Base-by-base conservation (phyloP, 2,797 vertebrate genomes). In the Lacerta bilineata region DNA sequence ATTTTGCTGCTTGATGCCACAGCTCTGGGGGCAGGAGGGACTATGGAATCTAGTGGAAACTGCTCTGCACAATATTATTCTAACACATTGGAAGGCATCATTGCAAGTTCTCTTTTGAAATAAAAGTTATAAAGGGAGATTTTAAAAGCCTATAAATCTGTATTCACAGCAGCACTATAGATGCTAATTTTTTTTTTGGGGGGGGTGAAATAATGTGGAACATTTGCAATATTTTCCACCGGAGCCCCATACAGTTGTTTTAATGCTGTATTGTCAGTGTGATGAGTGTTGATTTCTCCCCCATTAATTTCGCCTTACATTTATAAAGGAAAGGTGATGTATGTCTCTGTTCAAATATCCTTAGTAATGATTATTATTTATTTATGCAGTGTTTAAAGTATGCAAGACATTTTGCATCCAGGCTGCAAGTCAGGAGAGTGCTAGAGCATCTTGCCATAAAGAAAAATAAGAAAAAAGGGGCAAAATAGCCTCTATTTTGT, bases 141-240 rank as follows among this genome's bases (percentile, higher is more conserved):
- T 95, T 93, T 91, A 90, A 90, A 88, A 95, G 92, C 88, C 93
- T 83, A 66, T 90, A 94, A 95, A 93, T 95, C 95, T 94, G 93
- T 92, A 91, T 95, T 95, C 95, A 94, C 39, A 85, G 90, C 93
- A 87, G 85, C 64, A 55, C 88, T 92, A 86, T 81, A 93, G 90
- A 95, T 95, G 93, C 91, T 89, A 94, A 95, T 95, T 96, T 33
- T n/a, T n/a, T n/a, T n/a, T 33, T 33, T 93, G 92, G 90, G 92
- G 89, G 91, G 89, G 90, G 17, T 90, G 93, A 94, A 95, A 94
- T 89, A 36, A 74, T 55, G 80, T 66, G 61, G 85, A 90, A 80
- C 78, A 75, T 84, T 83, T 50, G 77, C 81, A 91, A 74, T 92
- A 92, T 88, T 92, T 94, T 95, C 92, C 84, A 80, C 29, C 84